Evolutionary conservation across 1,140 invertebrate species (phyloP), one percentile per base, ranked within the genome.

Genomic region (Drosophila simulans): DNA sequence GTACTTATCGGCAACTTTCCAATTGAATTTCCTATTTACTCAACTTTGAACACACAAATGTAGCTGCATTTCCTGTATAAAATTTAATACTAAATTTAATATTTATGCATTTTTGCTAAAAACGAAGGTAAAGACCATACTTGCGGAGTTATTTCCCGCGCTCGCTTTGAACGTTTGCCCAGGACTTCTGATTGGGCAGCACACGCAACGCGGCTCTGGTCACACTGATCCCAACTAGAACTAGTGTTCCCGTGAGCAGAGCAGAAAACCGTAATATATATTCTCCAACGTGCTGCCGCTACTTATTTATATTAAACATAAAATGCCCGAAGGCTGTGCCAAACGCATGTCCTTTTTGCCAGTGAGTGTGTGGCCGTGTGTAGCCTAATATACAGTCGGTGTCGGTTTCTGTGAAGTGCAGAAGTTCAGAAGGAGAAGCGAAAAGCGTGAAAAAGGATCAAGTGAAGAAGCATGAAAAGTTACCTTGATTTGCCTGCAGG

Each of bases 261-360:
- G 69, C 77, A 76, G 60, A 80, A 81, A 81, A 73, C 46, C 78
- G 77, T 80, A 77, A 81, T 80, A 81, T 71, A 80, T 69, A 58
- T 15, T 57, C 25, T 39, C 54, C 72, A 82, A 77, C 78, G 80
- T 82, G 80, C 59, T 63, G 25, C 59, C 59, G 59, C 63, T 79
- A 71, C 79, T 76, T 80, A 80, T 66, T 80, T 76, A 76, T 76
- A 75, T 63, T 76, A 57, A 80, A 63, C 70, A 84, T 62, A 71
- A 84, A 80, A 75, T 84, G 69, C 80, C 56, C 51, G 46, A 79
- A 80, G 73, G 68, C 80, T 60, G 80, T 83, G 75, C 63, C 80
- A 75, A 83, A 71, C 64, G 51, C 71, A 83, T 80, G 80, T 83
- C 76, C 80, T 84, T 70, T 63, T 83, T 62, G 63, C 53, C 76